Evolutionary conservation across 2,888 invertebrate genomes (phyloP), one percentile per base, ranked within the genome.

Genomic region (Aspidiotus destructor): DNA sequence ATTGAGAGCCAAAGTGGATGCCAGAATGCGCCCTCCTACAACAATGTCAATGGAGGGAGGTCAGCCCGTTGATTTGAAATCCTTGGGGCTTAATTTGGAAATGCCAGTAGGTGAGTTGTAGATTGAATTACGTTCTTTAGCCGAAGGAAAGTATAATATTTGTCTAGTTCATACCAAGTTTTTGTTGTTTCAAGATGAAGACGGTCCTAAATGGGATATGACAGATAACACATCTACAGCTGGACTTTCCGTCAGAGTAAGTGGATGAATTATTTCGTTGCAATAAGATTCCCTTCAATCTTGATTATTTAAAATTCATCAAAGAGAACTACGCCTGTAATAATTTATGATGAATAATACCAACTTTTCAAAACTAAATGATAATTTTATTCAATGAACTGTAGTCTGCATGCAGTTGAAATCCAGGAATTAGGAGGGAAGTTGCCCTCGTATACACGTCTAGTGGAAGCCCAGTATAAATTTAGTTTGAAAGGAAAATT

Each of bases 1-100:
- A 79, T 80, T 95, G 75, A 84, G 93, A 74, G 91, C 92, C 62
- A 87, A 89, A 72, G 92, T 94, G 70, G 92, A 89, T 73, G 91
- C 89, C 68, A 84, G 93, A 75, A 82, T 82, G 73, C 78, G 78
- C 42, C 73, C 77, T 72, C 73, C 81, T 76, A 76, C 80, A 78
- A 73, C 72, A 63, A 74, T 74, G 67, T 76, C 75, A 67, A 76
- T 77, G 75, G 77, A 77, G n/a, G 72, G 72, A 15, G 73, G 73
- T 70, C 75, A 75, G 72, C 80, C 78, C 75, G 79, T 81, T 64
- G 87, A 87, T 76, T 82, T 87, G 75, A 87, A 88, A 76, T 82
- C 85, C 67, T 81, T 88, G 73, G 83, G 83, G 72, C 81, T 88
- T 76, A 82, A 80, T 75, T 87, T 83, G 76, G 87, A 87, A 75